Evolutionary conservation across 2,113 vertebrate species (phyloP), one percentile per base, ranked within the genome.

Genomic region (Notarius lentiginosus): DNA sequence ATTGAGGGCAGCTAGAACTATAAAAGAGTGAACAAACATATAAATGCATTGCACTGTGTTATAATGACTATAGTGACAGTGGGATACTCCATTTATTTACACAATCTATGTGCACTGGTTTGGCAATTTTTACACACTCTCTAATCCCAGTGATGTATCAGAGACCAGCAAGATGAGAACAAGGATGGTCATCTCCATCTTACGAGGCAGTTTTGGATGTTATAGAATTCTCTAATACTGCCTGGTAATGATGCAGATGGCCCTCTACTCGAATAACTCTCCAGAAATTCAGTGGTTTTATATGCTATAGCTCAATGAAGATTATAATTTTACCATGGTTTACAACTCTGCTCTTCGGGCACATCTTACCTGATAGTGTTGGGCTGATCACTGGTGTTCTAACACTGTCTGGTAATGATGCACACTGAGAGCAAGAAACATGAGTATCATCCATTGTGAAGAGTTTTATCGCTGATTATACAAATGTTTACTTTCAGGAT

Each of bases 371-470:
- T 92, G 96, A 93, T 95, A 97, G 97, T 97, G 97, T 95, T 97
- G 95, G 96, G 96, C 93, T 96, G 93, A 92, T 68, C 90, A 88
- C 81, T 87, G 91, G 82, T 89, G 91, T 94, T 97, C 97, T 97
- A 97, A 97, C 97, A 97, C 97, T 97, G 97, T 97, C 97, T 97
- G 97, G 97, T 97, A 97, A 97, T 96, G 97, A 97, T 97, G 97
- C 95, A 97, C 92, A 95, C 95, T 95, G 96, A 92, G 91, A 73
- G 93, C 63, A 41, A 76, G 11, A 76, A 82, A 27, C 53, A 65
- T n/a, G 70, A 30, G 5, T 51, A n/a, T 63, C n/a, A 77, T 55
- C 60, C n/a, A 60, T 18, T 49, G 22, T 53, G 30, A 80, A 75
- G 86, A 56, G 24, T 24, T 55, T 1, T 17, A 14, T 22, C 10